Conservation (phyloP, 2,113 vertebrate species). For the Pogonocichla stellata region DNA sequence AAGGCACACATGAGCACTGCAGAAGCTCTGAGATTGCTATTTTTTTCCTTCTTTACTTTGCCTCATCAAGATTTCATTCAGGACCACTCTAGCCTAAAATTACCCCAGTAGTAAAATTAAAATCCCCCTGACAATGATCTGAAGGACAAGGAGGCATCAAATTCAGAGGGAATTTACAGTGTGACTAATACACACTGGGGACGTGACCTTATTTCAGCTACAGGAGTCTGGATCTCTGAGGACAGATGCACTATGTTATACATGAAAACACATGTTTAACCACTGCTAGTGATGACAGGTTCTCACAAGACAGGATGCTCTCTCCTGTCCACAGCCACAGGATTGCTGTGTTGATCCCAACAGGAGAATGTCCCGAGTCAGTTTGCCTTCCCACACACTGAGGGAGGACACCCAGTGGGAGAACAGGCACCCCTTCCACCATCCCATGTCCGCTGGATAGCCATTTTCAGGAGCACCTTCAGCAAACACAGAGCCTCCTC, state of each 20-base stretch:
- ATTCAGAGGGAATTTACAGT: background rate
- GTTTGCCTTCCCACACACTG: background rate
- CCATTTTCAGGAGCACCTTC: background rate
- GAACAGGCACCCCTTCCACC: background rate
- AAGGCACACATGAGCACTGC: background rate
- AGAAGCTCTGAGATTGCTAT: background rate
- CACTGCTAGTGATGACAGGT: background rate
- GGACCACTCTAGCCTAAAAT: background rate
- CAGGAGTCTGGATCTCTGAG: background rate
- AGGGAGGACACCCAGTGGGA: background rate
- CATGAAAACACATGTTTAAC: slow-evolving; percentile 2
- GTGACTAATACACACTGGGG: background rate
- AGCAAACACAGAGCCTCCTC: background rate
- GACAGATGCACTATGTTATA: background rate
- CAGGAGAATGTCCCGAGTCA: background rate
- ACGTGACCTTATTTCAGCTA: background rate
- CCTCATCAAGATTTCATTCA: background rate
- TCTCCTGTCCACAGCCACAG: background rate
- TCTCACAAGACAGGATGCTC: background rate
- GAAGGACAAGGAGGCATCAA: background rate
- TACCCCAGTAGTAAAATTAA: background rate
- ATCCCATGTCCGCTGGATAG: background rate
- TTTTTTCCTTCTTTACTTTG: slow-evolving; percentile 20
- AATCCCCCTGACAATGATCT: background rate
- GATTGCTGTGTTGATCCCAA: background rate